phyloP scores from a whole-genome alignment of 2,113 vertebrate genomes.

The Vanacampus margaritifer region DNA sequence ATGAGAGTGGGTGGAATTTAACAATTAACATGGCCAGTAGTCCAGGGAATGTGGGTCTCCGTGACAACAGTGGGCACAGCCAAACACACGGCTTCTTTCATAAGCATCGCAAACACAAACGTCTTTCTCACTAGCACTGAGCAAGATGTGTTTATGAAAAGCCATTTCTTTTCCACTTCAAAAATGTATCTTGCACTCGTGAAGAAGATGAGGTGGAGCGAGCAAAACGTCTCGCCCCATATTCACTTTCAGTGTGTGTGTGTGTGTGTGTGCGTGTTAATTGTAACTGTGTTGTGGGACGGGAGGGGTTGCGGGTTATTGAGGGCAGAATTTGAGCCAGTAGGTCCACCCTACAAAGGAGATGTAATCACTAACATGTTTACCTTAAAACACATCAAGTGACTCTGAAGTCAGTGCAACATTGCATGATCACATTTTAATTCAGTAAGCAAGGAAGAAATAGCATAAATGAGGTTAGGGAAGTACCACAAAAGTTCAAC shows the following conservation, averaged over 20 bases:
- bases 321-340: constrained; percentile 48
- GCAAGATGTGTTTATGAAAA: not conserved
- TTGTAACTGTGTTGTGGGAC: constrained; percentile 34
- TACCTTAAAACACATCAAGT: not conserved
- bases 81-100: constrained; percentile 68
- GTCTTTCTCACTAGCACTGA: constrained; percentile 36
- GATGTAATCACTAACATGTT: constrained; percentile 55
- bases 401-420: not conserved
- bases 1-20: constrained; percentile 64
- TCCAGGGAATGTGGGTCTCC: constrained; percentile 66
- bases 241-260: constrained; percentile 6
- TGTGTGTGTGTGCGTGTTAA: constrained; percentile 9
- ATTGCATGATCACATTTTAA: not conserved
- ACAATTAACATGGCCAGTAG: constrained; percentile 65
- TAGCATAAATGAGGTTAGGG: not conserved
- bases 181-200: not conserved
- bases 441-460: not conserved
- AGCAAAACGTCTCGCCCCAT: constrained; percentile 23
- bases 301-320: constrained; percentile 38
- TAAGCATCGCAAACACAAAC: constrained; percentile 58
- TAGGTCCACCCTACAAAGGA: constrained; percentile 62
- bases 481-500: not conserved
- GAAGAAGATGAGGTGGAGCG: constrained; percentile 6
- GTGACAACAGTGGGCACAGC: constrained; percentile 56
- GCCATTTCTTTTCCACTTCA: not conserved